These are phyloP conservation scores for Bothrops jararaca DNA, from an alignment of 2,113 vertebrate genomes.

Conservation along the genomic window DNA sequence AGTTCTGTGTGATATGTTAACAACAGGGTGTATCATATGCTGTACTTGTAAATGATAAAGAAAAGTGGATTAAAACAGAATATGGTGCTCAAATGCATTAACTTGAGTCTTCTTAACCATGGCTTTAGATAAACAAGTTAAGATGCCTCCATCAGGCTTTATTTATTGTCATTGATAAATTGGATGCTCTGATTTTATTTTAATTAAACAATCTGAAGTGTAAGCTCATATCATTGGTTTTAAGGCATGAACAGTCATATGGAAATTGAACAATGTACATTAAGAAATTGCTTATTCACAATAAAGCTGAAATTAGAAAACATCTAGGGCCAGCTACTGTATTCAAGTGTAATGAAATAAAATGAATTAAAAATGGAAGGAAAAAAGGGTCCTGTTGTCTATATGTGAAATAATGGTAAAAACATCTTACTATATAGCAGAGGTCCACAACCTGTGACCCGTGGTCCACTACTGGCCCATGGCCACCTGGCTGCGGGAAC, in stretches of 20 bases:
- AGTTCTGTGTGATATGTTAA: not conserved
- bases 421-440: not conserved
- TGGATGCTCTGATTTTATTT: not conserved
- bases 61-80: not conserved
- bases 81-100: not conserved
- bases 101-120: not conserved
- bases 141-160: not conserved
- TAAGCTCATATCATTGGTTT: not conserved
- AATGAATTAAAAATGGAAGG: not conserved
- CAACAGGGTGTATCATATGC: not conserved
- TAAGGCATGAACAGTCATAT: not conserved
- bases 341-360: not conserved
- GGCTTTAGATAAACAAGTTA: not conserved
- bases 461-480: too few relatives aligned
- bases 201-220: not conserved
- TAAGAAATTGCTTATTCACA: not conserved
- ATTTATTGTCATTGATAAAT: not conserved
- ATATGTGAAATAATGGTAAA: not conserved
- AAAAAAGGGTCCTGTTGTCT: not conserved
- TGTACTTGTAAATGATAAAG: not conserved
- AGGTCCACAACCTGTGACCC: too few relatives aligned
- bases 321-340: not conserved
- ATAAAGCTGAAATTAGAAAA: not conserved
- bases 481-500: too few relatives aligned
- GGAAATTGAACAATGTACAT: not conserved